Base-by-base conservation (phyloP, 1,140 invertebrate genomes). In the Charaxes varanes region DNA sequence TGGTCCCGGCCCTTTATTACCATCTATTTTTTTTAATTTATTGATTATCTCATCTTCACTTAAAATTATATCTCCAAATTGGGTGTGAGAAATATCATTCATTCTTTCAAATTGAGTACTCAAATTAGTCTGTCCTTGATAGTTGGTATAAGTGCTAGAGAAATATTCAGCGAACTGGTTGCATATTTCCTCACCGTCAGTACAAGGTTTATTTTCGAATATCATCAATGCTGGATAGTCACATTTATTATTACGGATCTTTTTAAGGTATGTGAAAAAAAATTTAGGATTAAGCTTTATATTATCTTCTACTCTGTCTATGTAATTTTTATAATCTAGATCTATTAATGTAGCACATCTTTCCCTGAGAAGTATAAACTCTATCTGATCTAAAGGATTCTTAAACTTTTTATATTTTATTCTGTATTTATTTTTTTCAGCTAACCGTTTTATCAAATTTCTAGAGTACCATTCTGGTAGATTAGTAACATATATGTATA, bases 1-100 rank as follows among this genome's bases (percentile, higher is more conserved):
- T 1, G 51, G 43, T 1, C 55, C 43, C 1, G 53, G 36, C 6
- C 49, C 41, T 32, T 58, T 53, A 7, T 10, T 35, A 5, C 19
- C 7, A 24, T 55, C 38, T 10, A 55, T n/a, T 7, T 13, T 26
- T 33, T 44, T 41, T 12, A 18, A 4, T 18, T 37, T 27, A 10
- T 18, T 37, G 7, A 26, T 3, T 18, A 37, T 27, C n/a, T 37
- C 14, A 10, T 17, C 13, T 26, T 24, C 13, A 1, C 7, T 19
- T 4, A 7, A 3, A 19, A 3, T 4, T 3, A 19, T 7, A 4
- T 19, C 7, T 19, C 3, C 18, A 3, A 19, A 19, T 7, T n/a
- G n/a, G n/a, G n/a, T n/a, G n/a, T 19, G 18, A 19, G 18, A 19
- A 19, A 4, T 19, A 7, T 19, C n/a, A n/a, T n/a, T n/a, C n/a